phyloP scores from a whole-genome alignment of 1,140 invertebrate species.

The Platorchestia sp. region DNA sequence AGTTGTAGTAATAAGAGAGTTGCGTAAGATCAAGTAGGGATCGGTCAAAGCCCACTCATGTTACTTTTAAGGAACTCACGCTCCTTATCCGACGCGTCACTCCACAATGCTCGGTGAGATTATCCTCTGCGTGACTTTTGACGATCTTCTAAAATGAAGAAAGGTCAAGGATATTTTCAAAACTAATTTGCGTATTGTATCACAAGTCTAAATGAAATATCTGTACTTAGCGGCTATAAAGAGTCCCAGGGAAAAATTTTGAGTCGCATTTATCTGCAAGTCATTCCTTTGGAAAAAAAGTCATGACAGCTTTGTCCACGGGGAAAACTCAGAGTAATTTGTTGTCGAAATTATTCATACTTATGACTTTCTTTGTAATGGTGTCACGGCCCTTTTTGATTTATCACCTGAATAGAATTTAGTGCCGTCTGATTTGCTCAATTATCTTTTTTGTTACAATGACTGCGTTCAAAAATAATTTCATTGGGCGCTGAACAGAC shows the following conservation, averaged over 20 bases:
- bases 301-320: not conserved
- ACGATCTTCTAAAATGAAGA: not conserved
- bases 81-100: not conserved
- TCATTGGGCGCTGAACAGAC: not conserved
- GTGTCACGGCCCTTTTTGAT: not conserved
- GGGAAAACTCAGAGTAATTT: not conserved
- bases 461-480: not conserved
- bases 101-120: not conserved
- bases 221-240: not conserved
- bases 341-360: not conserved
- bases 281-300: not conserved
- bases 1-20: not conserved
- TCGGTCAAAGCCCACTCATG: constrained; percentile 27
- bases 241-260: not conserved
- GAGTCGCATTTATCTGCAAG: not conserved
- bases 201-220: not conserved
- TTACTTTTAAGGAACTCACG: not conserved
- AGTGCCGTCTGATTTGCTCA: not conserved
- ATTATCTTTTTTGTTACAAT: not conserved
- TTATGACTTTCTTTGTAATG: not conserved
- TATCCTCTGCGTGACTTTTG: not conserved
- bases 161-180: not conserved
- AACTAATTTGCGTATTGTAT: not conserved
- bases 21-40: not conserved
- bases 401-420: not conserved